phyloP scores from a whole-genome alignment of 2,113 vertebrate species.

The Hemicordylus capensis region DNA sequence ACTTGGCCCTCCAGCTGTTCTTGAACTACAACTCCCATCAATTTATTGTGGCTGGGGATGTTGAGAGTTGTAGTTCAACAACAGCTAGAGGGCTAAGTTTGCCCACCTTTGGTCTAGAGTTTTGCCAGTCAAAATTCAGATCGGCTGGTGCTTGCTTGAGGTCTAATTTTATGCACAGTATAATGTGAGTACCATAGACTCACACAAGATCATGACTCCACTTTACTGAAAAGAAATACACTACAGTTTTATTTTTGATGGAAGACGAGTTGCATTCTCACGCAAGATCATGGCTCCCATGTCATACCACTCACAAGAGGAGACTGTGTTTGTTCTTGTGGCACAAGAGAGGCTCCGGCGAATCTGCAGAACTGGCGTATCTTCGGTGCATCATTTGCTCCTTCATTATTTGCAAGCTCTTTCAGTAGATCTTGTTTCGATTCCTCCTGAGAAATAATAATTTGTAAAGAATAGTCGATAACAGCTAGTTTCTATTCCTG shows the following conservation, averaged over 20 bases:
- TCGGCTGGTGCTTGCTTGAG: background rate
- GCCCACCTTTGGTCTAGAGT: background rate
- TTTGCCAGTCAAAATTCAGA: background rate
- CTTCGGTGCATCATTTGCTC: conserved; percentile 25
- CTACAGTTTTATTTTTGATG: background rate
- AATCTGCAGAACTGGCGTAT: background rate
- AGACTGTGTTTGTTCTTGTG: background rate
- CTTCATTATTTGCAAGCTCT: conserved; percentile 43
- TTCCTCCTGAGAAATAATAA: conserved; percentile 59
- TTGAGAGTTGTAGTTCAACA: too few relatives aligned
- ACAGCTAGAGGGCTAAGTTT: too few relatives aligned
- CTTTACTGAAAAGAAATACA: background rate
- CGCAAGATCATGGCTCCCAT: background rate
- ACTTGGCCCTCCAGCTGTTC: too few relatives aligned
- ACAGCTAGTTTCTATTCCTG: background rate
- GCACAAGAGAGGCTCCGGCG: background rate
- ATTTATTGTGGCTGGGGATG: too few relatives aligned
- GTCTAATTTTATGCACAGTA: background rate
- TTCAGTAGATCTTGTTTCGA: conserved; percentile 39
- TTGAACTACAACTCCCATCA: too few relatives aligned
- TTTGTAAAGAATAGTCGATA: background rate
- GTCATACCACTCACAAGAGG: background rate
- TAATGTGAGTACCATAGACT: background rate
- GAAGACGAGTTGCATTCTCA: background rate
- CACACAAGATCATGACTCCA: background rate